These are phyloP conservation scores for Zaprionus bogoriensis DNA, from an alignment of 2,888 invertebrate species.

Conservation along the genomic window DNA sequence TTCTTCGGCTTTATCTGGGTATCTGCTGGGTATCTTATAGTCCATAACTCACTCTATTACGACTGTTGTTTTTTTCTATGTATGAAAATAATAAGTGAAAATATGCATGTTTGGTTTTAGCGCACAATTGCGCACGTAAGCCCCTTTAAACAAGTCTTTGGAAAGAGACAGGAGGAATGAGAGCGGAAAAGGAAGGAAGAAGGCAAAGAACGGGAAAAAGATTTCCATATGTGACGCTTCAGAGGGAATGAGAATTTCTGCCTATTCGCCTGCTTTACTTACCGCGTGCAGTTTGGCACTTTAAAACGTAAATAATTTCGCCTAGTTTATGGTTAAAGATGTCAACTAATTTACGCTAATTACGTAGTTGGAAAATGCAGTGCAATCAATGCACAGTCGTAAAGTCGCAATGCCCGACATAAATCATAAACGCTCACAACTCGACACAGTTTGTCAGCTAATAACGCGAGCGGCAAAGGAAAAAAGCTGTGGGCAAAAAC, in stretches of 20 bases:
- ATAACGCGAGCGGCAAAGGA: conserved; percentile 14
- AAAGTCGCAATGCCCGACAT: conserved; percentile 35
- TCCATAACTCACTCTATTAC: background rate
- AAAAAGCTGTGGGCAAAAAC: background rate
- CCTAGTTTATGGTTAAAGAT: conserved; percentile 28
- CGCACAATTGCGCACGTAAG: conserved; percentile 70
- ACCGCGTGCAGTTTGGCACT: conserved; percentile 37
- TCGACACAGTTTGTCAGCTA: conserved; percentile 31
- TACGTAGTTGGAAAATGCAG: conserved; percentile 31
- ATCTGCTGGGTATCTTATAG: conserved; percentile 12
- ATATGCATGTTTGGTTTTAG: conserved; percentile 76
- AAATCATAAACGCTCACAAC: conserved; percentile 40
- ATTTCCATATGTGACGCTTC: no score
- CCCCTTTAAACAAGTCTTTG: conserved; percentile 12
- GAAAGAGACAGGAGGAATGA: no score
- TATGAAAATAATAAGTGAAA: conserved; percentile 75
- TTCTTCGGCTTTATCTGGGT: no score
- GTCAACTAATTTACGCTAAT: conserved; percentile 44
- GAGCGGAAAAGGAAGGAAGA: background rate
- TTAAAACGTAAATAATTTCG: conserved; percentile 31
- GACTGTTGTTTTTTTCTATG: conserved; percentile 22
- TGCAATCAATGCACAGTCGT: conserved; percentile 44
- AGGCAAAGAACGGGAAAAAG: no score
- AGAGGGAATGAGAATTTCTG: background rate
- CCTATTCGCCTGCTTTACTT: conserved; percentile 40